These are phyloP conservation scores for Sminthopsis crassicaudata DNA, from an alignment of 2,113 vertebrate genomes.

Conservation along the genomic window DNA sequence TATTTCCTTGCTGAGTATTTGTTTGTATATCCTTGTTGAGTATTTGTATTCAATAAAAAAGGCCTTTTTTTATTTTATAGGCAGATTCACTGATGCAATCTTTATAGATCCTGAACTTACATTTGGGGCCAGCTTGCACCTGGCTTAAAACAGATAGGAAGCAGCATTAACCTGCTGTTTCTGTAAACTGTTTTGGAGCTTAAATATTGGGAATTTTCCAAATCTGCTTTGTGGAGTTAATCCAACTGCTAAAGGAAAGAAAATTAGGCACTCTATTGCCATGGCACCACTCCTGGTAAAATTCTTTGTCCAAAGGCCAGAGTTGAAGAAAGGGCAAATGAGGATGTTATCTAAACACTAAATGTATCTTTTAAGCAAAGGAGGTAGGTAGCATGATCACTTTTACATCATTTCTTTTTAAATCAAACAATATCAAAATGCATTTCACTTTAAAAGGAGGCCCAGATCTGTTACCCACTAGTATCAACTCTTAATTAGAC, in stretches of 20 bases:
- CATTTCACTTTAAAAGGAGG: not conserved
- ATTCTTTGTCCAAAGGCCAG: not conserved
- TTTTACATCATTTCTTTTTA: not conserved
- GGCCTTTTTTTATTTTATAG: not conserved
- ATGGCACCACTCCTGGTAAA: not conserved
- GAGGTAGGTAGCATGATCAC: not conserved
- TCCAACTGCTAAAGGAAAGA: not conserved
- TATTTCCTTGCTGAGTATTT: constrained; percentile 3
- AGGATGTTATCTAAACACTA: not conserved
- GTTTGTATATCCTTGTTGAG: not conserved
- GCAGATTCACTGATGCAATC: not conserved
- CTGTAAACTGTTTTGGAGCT: not conserved
- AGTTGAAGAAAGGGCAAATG: not conserved
- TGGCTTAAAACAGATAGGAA: not conserved
- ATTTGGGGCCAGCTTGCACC: not conserved
- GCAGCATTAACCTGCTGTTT: not conserved
- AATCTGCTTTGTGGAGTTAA: not conserved
- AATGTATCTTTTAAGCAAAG: not conserved
- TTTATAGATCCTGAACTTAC: not conserved
- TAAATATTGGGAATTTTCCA: not conserved
- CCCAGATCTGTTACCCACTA: not conserved
- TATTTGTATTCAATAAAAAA: not conserved
- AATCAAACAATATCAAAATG: not conserved
- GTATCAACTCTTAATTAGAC: not conserved
- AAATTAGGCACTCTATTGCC: not conserved